Evolutionary conservation across 2,797 vertebrate species (phyloP), one percentile per base, ranked within the genome.

Genomic region (Peromyscus aztecus): DNA sequence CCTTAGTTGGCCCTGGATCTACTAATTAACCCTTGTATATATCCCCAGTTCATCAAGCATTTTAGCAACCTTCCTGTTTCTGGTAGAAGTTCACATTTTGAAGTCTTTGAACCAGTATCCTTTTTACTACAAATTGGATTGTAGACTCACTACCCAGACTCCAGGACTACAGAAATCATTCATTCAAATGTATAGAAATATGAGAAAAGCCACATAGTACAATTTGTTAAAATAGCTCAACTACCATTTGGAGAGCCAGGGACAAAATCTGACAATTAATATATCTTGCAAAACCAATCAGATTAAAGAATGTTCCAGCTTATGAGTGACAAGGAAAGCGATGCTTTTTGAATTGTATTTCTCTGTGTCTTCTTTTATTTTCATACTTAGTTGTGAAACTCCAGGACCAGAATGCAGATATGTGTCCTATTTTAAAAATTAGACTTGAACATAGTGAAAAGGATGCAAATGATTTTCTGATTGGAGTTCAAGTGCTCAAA

Each of bases 401-500:
- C 76, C 49, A 34, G 21, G 17, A 81, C 31, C 43, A 43, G 49
- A 94, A 80, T n/a, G 24, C 8, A 94, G 88, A 46, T 90, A 83
- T 84, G 69, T 86, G 34, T 94, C 85, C 24, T 92, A 77, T 93
- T 43, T 1, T 3, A 86, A 71, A 83, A 94, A 27, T 23, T 40
- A 23, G 52, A 87, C 24, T 76, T 80, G n/a, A 86, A 73, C 49
- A 85, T 71, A 86, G 49, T 87, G 23, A 71, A 69, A 95, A 92
- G 40, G 17, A 90, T 23, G 5, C 80, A 89, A 94, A 94, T 92
- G 73, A 95, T 95, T 94, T 97, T 97, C 69, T 89, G 88, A 69
- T 95, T 91, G 94, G 87, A 82, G 46, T 93, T 92, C 87, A 95
- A 94, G 23, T 67, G 31, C 29, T 94, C 73, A 57, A 91, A 94